These are phyloP conservation scores for Sinocyclocheilus anophthalmus DNA, from an alignment of 2,113 vertebrate species.

Conservation along the genomic window DNA sequence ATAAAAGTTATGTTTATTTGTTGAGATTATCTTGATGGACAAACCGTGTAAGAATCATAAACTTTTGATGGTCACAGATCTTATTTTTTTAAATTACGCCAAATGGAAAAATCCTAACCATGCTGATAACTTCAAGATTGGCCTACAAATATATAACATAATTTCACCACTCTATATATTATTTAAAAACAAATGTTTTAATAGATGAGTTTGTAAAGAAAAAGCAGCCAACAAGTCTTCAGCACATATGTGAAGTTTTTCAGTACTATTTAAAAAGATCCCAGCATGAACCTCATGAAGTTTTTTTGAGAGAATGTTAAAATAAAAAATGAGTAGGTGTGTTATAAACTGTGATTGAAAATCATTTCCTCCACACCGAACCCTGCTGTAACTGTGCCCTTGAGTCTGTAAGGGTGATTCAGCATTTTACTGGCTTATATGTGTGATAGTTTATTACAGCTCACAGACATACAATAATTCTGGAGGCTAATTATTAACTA, in stretches of 20 bases:
- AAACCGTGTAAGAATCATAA: not conserved
- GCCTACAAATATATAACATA: not conserved
- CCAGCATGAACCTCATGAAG: not conserved
- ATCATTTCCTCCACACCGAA: not conserved
- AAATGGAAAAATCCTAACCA: not conserved
- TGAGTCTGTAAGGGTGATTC: constrained; percentile 1
- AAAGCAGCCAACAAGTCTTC: not conserved
- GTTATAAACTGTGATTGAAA: not conserved
- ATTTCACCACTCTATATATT: not conserved
- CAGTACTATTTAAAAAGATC: not conserved
- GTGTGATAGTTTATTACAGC: constrained; percentile 15
- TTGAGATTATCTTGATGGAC: not conserved
- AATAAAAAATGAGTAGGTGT: not conserved
- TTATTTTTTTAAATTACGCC: not conserved
- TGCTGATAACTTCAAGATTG: not conserved
- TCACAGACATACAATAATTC: not conserved
- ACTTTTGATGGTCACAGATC: not conserved
- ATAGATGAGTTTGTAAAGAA: not conserved
- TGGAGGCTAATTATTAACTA: constrained; percentile 23
- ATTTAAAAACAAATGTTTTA: not conserved
- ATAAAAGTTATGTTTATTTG: not conserved
- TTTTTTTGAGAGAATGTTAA: not conserved
- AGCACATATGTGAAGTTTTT: not conserved
- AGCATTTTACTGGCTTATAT: constrained; percentile 2
- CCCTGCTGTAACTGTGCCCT: not conserved